These are phyloP conservation scores for Reinhardtius hippoglossoides DNA, from an alignment of 2,113 vertebrate species.

Conservation along the genomic window DNA sequence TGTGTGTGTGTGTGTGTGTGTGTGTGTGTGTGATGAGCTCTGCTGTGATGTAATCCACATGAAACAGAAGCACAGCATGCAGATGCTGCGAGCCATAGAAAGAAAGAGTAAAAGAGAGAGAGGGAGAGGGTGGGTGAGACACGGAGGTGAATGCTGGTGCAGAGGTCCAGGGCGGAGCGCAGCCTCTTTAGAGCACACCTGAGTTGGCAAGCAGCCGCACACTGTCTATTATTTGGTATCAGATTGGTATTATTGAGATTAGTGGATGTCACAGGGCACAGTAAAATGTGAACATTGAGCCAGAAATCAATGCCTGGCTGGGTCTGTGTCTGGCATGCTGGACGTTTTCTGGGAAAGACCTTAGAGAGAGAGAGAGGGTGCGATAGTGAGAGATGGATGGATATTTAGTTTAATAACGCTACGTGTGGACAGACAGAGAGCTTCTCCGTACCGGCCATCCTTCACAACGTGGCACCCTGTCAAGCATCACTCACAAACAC, in stretches of 20 bases:
- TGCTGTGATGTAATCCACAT: constrained; percentile 80
- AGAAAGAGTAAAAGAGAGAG: constrained; percentile 19
- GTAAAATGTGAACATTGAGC: constrained; percentile 67
- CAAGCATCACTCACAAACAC: constrained; percentile 43
- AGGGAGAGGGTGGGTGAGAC: constrained; percentile 18
- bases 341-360: constrained; percentile 54
- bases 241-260: constrained; percentile 74
- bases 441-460: constrained; percentile 48
- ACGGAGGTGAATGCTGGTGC: constrained; percentile 26
- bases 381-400: constrained; percentile 22
- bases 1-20: constrained; percentile 2
- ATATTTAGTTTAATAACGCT: constrained; percentile 67
- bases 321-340: constrained; percentile 46
- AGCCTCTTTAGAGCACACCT: constrained; percentile 53
- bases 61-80: constrained; percentile 71
- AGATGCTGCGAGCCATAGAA: constrained; percentile 56
- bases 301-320: constrained; percentile 67
- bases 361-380: background rate
- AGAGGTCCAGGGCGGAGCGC: constrained; percentile 37
- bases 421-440: constrained; percentile 55
- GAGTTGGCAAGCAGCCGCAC: constrained; percentile 58
- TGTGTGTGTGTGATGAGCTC: constrained; percentile 49
- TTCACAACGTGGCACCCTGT: constrained; percentile 43
- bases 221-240: constrained; percentile 71
- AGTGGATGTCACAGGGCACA: constrained; percentile 68